Evolutionary conservation across 1,140 invertebrate genomes (phyloP), one percentile per base, ranked within the genome.

Genomic region (Sinonovacula constricta): DNA sequence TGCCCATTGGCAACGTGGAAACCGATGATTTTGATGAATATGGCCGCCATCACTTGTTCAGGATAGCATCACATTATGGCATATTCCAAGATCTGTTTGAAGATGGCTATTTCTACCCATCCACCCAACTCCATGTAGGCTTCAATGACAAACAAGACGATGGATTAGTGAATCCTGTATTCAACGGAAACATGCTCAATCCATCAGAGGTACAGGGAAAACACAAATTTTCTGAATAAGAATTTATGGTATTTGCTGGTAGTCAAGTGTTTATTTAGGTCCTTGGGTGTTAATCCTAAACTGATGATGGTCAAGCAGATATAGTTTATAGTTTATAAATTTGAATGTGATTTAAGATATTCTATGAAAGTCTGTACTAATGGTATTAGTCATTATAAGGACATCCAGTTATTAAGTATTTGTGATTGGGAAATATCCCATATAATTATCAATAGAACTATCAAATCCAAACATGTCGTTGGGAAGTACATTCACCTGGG

Each of bases 41-140:
- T 14, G 77, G 77, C 12, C 54, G 57, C 33, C 7, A 60, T n/a
- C 18, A 22, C 15, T 59, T 72, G 1, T 53, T 66, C n/a, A 26
- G 5, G 57, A 92, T 97, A 69, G 96, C 95, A 3, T 93, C 97
- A 36, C 97, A 99, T 90, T 99, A 96, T 93, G 94, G 94, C 22
- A 92, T 99, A 66, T 99, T 94, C 91, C 92, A 95, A 72, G 94
- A 98, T 93, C 91, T 99, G 26, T 99, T 95, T 92, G 95, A 95
- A 3, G 94, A 96, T 91, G 96, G 95, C 0, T 98, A 94, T 91
- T 99, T 99, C 90, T 89, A 94, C 76, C 96, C 97, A 7, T 88
- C 92, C 63, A 90, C 95, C 34, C 92, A 93, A 28, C 87, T 98
- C 22, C 90, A 93, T 53, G 92, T 98, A 36, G 81, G 81, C 18